These are phyloP conservation scores for Litoditis marina DNA, from an alignment of 2,888 invertebrate species.

Conservation along the genomic window DNA sequence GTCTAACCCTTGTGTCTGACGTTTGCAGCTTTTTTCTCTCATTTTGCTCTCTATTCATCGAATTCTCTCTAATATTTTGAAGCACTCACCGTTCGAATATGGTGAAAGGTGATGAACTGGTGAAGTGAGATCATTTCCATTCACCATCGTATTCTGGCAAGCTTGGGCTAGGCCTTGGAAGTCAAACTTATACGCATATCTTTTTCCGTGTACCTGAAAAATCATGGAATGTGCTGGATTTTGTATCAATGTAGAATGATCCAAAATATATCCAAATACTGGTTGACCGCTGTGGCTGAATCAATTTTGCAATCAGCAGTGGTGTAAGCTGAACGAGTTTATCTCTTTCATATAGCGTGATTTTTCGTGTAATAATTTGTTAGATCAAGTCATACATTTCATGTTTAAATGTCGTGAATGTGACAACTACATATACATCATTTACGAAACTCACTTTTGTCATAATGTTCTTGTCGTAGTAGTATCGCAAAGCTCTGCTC, in stretches of 20 bases:
- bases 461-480: conserved; percentile 97
- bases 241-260: no score
- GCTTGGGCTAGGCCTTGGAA: conserved; percentile 66
- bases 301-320: no score
- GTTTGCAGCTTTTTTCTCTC: background rate
- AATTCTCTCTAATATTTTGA: background rate
- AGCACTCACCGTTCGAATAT: conserved; percentile 7
- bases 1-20: no score
- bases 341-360: no score
- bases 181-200: conserved; percentile 93
- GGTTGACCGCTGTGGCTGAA: no score
- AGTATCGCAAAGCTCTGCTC: conserved; percentile 84
- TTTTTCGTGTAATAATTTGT: no score
- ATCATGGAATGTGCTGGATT: no score
- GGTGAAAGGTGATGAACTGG: conserved; percentile 30
- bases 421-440: background rate
- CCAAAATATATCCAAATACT: no score
- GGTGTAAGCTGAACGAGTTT: background rate
- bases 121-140: conserved; percentile 23
- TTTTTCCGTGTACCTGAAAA: conserved; percentile 79
- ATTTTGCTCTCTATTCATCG: background rate
- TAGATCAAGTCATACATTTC: no score
- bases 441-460: conserved; percentile 73
- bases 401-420: background rate
- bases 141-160: conserved; percentile 44